A percentile compares a stretch with the other conserved stretches of the same genome.
These are phyloP conservation scores for Muscina levida DNA, from an alignment of 2,888 invertebrate genomes.

Conservation along the genomic window DNA sequence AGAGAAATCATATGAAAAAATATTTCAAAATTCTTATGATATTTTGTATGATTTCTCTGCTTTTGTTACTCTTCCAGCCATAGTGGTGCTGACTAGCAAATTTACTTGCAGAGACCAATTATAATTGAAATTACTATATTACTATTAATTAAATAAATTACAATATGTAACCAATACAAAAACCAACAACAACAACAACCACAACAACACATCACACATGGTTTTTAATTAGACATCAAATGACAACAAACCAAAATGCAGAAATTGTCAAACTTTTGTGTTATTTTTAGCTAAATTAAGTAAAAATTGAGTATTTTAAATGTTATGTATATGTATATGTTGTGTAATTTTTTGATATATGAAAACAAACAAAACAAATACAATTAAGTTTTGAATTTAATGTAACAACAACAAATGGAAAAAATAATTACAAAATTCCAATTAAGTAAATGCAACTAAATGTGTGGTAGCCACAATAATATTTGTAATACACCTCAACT, in stretches of 20 bases:
- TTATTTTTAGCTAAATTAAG: slow-evolving; percentile 28
- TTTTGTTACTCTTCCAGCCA: no score
- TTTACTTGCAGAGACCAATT: slow-evolving; percentile 24
- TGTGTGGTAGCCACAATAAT: slow-evolving; percentile 46
- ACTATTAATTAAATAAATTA: not conserved
- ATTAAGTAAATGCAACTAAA: slow-evolving; percentile 8
- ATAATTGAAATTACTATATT: not conserved
- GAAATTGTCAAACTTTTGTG: not conserved
- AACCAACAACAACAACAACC: not conserved
- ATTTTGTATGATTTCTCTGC: no score
- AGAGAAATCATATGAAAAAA: not conserved
- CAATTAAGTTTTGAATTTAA: slow-evolving; percentile 20
- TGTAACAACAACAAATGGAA: not conserved
- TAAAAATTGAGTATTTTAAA: slow-evolving; percentile 20
- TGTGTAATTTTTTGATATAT: slow-evolving; percentile 23
- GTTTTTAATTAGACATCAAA: slow-evolving; percentile 13
- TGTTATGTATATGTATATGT: slow-evolving; percentile 35
- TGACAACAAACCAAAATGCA: not conserved
- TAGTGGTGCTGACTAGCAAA: no score
- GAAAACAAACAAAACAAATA: not conserved
- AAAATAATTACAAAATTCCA: slow-evolving; percentile 2
- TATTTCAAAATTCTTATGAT: no score
- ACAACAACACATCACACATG: slow-evolving; percentile 20
- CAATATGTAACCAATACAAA: no score
- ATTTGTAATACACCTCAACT: slow-evolving; percentile 32